Evolutionary conservation across 1,140 invertebrate genomes (phyloP), one percentile per base, ranked within the genome.

Genomic region (Cydia pomonella): DNA sequence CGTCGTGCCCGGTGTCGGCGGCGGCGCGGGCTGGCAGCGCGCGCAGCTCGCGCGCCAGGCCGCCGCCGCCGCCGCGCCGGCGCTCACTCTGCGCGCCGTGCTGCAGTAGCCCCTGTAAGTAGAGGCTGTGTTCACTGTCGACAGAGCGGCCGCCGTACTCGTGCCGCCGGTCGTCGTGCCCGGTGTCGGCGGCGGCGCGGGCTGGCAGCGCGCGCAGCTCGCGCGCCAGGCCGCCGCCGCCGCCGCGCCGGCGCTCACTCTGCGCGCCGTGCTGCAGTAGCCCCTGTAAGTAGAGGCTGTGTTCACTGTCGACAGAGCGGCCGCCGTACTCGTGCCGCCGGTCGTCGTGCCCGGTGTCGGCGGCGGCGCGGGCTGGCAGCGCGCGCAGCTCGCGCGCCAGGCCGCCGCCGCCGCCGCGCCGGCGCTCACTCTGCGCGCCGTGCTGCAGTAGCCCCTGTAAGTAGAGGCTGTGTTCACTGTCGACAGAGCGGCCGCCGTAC

Each of bases 161-260:
- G 21, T 10, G 9, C 18, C 53, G 53, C 9, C 23, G 53, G 53
- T 7, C 18, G 9, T 7, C 53, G 10, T 59, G 53, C 53, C 21
- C 3, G 6, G 18, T 59, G 7, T 23, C 18, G 53, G 18, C n/a
- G 27, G 64, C 27, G 16, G 7, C 64, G 29, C 27, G 64, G 27
- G n/a, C 27, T 69, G 63, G 63, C 47, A 72, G 71, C 27, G 38
- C 59, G 41, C 23, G 27, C 23, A 64, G 50, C 38, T 75, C 23
- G 64, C 44, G 13, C 29, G 44, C 25, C 73, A 74, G 27, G 23
- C 18, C 23, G 33, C 33, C 7, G 23, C 23, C n/a, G 53, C n/a
- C 44, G 44, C 29, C 66, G 16, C 50, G 44, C n/a, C 21, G 7
- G 18, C 53, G 21, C 10, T 23, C 7, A 59, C 21, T 0, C 53